Percentiles rank a stretch among this genome's conserved stretches.
These are phyloP conservation scores for Parazoanthus darwini DNA, from an alignment of 92 coral and sea anemone genomes.

Conservation along the genomic window DNA sequence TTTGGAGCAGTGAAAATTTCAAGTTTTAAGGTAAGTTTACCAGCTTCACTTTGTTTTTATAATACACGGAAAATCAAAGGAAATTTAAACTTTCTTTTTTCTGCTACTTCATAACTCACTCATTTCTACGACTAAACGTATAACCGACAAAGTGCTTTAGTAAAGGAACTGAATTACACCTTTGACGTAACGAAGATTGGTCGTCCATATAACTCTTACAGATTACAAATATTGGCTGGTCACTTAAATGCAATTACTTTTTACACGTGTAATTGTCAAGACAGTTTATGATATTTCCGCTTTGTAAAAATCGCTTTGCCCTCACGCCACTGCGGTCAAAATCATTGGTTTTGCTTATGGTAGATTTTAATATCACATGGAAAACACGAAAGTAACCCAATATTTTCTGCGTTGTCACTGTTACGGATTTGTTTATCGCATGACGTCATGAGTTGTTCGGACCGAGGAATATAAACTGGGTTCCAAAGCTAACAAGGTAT, in stretches of 20 bases:
- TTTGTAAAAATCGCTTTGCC: background rate
- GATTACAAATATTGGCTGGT: background rate
- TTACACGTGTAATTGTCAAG: background rate
- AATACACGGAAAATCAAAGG: background rate
- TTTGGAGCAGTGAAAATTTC: background rate
- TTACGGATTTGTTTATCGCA: slow-evolving; percentile 18
- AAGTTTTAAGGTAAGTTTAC: background rate
- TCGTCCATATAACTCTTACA: background rate
- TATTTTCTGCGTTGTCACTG: background rate
- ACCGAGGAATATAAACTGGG: background rate
- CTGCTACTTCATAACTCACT: background rate
- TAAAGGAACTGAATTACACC: background rate
- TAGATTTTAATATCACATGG: background rate
- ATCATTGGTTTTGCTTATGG: background rate
- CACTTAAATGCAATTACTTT: background rate
- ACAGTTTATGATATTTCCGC: background rate
- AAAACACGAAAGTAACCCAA: background rate
- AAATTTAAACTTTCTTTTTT: background rate
- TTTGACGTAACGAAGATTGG: background rate
- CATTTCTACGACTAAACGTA: background rate
- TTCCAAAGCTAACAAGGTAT: background rate
- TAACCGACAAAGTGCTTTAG: background rate
- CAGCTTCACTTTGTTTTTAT: too few relatives aligned
- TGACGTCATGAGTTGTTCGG: slow-evolving; percentile 19
- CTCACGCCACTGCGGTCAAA: background rate